Conservation (phyloP, 1,140 invertebrate species). For the Asobara japonica region DNA sequence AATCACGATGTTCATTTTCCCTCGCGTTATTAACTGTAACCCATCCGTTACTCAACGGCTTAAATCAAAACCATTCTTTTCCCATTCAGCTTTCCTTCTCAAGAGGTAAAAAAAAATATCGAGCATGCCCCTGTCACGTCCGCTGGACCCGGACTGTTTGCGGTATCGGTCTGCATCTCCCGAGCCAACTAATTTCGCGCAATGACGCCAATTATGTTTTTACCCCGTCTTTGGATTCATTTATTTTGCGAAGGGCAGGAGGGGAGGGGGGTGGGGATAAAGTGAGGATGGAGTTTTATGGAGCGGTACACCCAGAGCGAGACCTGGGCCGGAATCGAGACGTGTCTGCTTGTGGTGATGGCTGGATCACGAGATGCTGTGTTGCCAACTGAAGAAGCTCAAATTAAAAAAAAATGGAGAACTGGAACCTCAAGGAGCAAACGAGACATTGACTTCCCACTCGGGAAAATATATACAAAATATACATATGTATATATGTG, state of each 20-base stretch:
- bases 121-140: neutral
- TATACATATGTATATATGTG: too few species aligned
- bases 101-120: neutral
- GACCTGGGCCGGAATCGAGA: slow-evolving; percentile 32
- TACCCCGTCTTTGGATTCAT: slow-evolving; percentile 38
- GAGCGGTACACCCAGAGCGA: neutral
- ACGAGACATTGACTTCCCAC: too few species aligned
- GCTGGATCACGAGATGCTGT: neutral
- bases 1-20: too few species aligned
- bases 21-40: too few species aligned
- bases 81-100: too few species aligned
- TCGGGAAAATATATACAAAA: too few species aligned
- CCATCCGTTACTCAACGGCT: too few species aligned
- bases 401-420: too few species aligned
- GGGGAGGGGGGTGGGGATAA: slow-evolving; percentile 31
- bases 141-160: neutral
- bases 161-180: slow-evolving; percentile 26
- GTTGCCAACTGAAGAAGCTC: too few species aligned
- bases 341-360: neutral
- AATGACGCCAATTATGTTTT: slow-evolving; percentile 58
- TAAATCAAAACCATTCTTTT: too few species aligned
- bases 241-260: slow-evolving; percentile 41
- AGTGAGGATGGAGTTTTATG: slow-evolving; percentile 10
- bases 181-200: slow-evolving; percentile 48
- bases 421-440: too few species aligned